Conservation (phyloP, 2,797 vertebrate genomes). For the Poecilia velifera region DNA sequence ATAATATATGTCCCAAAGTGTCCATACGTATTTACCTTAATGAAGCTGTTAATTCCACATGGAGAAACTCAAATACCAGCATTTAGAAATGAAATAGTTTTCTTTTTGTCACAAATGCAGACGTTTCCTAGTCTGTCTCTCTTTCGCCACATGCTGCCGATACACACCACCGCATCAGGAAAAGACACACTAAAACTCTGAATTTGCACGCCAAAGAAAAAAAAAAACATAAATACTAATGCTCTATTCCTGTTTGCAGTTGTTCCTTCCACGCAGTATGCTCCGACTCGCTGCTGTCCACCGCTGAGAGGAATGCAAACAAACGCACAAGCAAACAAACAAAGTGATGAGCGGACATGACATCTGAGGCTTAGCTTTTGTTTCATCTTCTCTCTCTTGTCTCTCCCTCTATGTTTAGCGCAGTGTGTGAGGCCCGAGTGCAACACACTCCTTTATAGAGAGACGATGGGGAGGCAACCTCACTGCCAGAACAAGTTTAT, state of each 20-base stretch:
- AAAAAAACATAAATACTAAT: conserved; percentile 29
- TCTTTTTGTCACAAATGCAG: not conserved
- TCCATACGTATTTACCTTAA: not conserved
- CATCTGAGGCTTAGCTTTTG: conserved; percentile 55
- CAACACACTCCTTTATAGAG: conserved; percentile 43
- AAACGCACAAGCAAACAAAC: conserved; percentile 63
- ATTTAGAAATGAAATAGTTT: not conserved
- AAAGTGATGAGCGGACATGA: conserved; percentile 64
- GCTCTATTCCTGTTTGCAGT: conserved; percentile 22
- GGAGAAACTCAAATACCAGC: not conserved
- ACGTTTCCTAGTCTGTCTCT: not conserved
- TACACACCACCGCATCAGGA: not conserved
- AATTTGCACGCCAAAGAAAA: not conserved
- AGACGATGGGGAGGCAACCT: conserved; percentile 66
- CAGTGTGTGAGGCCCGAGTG: conserved; percentile 48
- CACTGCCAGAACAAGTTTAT: conserved; percentile 66
- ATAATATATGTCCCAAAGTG: not conserved
- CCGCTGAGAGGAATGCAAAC: conserved; percentile 57
- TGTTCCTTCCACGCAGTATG: conserved; percentile 47
- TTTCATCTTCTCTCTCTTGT: conserved; percentile 60
- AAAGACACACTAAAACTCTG: conserved; percentile 14
- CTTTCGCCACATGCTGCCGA: conserved; percentile 1
- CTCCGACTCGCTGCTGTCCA: conserved; percentile 50
- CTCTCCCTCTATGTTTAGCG: conserved; percentile 54
- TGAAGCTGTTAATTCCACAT: not conserved